Percentiles rank a stretch among this genome's conserved stretches.
Conservation (phyloP, 2,797 vertebrate species). For the Nyctibius grandis region DNA sequence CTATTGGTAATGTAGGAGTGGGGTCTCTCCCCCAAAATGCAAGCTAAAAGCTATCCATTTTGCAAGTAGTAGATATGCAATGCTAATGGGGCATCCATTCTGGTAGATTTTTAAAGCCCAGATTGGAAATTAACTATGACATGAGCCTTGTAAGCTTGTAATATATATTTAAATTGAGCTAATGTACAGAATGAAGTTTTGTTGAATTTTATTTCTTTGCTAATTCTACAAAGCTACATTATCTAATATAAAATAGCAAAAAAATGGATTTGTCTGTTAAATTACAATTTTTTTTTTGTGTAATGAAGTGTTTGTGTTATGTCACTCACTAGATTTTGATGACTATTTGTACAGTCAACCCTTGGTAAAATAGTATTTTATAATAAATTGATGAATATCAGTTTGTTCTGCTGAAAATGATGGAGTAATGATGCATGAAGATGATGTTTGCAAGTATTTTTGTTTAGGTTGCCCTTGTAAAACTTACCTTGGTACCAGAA, state of each 20-base stretch:
- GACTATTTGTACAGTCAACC: conserved; percentile 72
- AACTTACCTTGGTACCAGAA: conserved; percentile 42
- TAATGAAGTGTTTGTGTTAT: conserved; percentile 70
- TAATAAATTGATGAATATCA: conserved; percentile 59
- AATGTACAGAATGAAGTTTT: conserved; percentile 70
- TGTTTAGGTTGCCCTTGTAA: conserved; percentile 48
- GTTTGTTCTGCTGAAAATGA: conserved; percentile 63
- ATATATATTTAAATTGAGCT: conserved; percentile 68
- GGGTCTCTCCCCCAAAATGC: no score
- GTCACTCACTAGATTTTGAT: conserved; percentile 59
- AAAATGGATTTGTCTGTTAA: conserved; percentile 57
- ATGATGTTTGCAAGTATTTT: conserved; percentile 55
- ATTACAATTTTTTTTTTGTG: conserved; percentile 48
- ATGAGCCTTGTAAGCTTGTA: conserved; percentile 71
- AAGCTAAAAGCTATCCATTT: background rate
- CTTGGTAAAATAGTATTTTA: conserved; percentile 70
- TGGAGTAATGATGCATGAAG: conserved; percentile 60
- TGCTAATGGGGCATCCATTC: conserved; percentile 33
- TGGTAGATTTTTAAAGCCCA: conserved; percentile 47
- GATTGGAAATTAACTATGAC: conserved; percentile 71
- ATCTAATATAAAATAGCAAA: conserved; percentile 61
- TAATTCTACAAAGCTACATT: conserved; percentile 67
- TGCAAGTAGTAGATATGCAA: background rate
- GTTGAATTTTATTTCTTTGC: conserved; percentile 59
- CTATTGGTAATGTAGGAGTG: background rate